Conservation (phyloP, 2,797 vertebrate species). For the Acanthurus lineatus region DNA sequence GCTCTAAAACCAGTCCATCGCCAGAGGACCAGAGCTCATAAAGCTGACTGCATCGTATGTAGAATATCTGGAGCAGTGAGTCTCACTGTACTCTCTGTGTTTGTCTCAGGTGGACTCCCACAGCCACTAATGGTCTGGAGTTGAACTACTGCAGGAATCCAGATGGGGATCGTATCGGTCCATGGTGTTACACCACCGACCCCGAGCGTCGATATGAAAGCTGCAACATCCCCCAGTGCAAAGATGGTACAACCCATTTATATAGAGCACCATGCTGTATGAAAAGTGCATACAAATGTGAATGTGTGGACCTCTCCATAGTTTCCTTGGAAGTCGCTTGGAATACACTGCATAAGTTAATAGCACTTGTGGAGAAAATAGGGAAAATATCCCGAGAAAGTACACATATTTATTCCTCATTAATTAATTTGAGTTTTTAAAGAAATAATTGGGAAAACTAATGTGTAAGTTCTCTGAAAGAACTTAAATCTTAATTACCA, state of each 20-base stretch:
- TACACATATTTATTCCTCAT: background rate
- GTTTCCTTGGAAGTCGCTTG: background rate
- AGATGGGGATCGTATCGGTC: slow-evolving; percentile 89
- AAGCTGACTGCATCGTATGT: background rate
- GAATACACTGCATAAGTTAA: background rate
- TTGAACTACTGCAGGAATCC: slow-evolving; percentile 96
- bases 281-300: background rate
- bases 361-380: background rate
- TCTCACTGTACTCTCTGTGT: slow-evolving; percentile 9
- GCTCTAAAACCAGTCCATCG: background rate
- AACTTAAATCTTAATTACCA: background rate
- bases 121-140: slow-evolving; percentile 90
- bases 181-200: slow-evolving; percentile 95
- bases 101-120: slow-evolving; percentile 88
- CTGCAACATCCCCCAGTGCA: slow-evolving; percentile 93
- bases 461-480: background rate
- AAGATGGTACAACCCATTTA: slow-evolving; percentile 85
- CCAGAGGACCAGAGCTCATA: background rate
- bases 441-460: background rate
- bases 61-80: background rate
- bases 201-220: slow-evolving; percentile 89
- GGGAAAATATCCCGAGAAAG: slow-evolving; percentile 1
- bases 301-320: background rate
- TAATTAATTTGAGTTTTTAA: background rate
- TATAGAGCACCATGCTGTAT: background rate